These are phyloP conservation scores for Bothrops jararaca DNA, from an alignment of 2,113 vertebrate genomes.

Conservation along the genomic window DNA sequence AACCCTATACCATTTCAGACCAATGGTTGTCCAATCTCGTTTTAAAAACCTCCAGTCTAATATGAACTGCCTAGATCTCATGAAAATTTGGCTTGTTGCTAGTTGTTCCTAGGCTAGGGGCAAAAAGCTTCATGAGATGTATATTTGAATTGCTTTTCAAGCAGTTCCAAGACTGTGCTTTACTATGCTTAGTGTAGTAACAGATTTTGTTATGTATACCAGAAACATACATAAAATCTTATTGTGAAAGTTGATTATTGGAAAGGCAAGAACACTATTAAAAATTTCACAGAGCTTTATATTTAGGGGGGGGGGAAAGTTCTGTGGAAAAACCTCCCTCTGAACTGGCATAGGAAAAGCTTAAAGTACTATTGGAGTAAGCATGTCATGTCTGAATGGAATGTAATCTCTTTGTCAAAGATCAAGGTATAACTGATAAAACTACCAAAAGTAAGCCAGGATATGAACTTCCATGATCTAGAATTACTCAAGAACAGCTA, in stretches of 20 bases:
- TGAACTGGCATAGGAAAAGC: background rate
- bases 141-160: too few relatives aligned
- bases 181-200: background rate
- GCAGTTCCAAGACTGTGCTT: too few relatives aligned
- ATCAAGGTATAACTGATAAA: background rate
- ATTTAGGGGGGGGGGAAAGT: too few relatives aligned
- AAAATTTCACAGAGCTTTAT: background rate
- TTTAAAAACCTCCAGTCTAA: background rate
- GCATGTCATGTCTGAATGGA: background rate
- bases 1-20: too few relatives aligned
- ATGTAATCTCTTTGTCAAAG: background rate
- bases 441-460: background rate
- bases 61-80: background rate
- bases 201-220: background rate
- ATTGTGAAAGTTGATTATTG: background rate
- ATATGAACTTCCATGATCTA: background rate
- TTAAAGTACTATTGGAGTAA: background rate
- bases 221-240: background rate
- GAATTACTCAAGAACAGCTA: background rate
- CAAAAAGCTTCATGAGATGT: rapidly evolving
- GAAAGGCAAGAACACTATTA: background rate
- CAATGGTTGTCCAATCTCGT: too few relatives aligned
- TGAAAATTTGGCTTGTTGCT: background rate
- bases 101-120: background rate
- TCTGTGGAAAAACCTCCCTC: background rate